Percentiles rank a stretch among this genome's conserved stretches.
Conservation (phyloP, 2,888 invertebrate genomes). For the Athalia rosae region DNA sequence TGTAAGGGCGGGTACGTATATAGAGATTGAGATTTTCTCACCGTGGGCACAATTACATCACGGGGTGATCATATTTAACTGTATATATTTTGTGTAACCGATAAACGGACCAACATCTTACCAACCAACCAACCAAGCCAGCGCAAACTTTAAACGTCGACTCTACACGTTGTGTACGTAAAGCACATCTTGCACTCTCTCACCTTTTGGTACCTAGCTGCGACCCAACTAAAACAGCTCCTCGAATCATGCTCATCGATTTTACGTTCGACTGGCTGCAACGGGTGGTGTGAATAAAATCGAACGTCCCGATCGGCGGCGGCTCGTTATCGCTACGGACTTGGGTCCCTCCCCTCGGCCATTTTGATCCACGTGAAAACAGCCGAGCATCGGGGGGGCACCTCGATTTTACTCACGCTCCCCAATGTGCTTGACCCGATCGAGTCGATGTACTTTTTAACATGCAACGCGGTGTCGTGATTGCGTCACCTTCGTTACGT, state of each 20-base stretch:
- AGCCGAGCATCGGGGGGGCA: too few species aligned
- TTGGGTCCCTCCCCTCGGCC: too few species aligned
- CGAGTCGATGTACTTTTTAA: too few species aligned
- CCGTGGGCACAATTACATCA: background rate
- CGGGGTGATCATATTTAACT: background rate
- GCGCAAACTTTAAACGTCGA: constrained; percentile 37
- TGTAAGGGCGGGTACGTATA: too few species aligned
- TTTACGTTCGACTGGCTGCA: background rate
- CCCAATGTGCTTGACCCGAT: too few species aligned
- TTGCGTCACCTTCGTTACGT: too few species aligned
- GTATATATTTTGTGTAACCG: constrained; percentile 19
- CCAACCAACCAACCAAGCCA: constrained; percentile 43
- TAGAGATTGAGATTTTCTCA: too few species aligned
- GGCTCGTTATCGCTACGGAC: too few species aligned
- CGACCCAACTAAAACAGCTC: constrained; percentile 28
- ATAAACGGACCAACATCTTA: constrained; percentile 36
- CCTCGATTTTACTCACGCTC: too few species aligned
- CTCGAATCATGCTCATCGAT: constrained; percentile 28
- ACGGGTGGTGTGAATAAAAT: background rate
- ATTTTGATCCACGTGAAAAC: too few species aligned
- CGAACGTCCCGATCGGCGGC: too few species aligned
- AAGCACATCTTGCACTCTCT: constrained; percentile 28
- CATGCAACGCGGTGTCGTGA: too few species aligned
- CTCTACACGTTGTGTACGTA: constrained; percentile 31
- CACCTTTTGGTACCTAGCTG: constrained; percentile 34